A percentile compares a stretch with the other conserved stretches of the same genome.
phyloP scores from a whole-genome alignment of 64 coral and sea anemone genomes.

The Astreopora myriophthalma region DNA sequence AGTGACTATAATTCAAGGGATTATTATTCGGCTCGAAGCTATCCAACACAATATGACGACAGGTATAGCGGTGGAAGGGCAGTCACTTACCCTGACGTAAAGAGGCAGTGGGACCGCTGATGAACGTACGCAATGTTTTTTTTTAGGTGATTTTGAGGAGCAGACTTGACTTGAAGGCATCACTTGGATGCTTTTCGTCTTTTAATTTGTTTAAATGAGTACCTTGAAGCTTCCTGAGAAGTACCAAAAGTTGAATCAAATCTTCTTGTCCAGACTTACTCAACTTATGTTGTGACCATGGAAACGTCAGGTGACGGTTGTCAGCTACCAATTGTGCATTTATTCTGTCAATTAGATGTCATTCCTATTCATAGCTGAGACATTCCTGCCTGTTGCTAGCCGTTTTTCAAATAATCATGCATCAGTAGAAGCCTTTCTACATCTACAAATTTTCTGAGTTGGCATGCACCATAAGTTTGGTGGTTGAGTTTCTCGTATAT shows the following conservation, averaged over 20 bases:
- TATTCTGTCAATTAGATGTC: neutral
- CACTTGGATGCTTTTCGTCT: neutral
- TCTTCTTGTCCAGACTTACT: neutral
- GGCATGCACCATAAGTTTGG: neutral
- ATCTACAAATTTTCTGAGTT: neutral
- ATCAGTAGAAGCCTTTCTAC: neutral
- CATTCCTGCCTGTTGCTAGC: neutral
- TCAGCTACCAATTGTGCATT: too few relatives aligned
- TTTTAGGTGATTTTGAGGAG: neutral
- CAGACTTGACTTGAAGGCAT: neutral
- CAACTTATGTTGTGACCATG: neutral
- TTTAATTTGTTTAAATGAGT: constrained; percentile 25
- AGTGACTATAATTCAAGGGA: neutral
- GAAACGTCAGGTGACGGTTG: neutral
- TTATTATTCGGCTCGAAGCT: neutral
- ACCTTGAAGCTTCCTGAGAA: neutral
- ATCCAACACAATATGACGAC: neutral
- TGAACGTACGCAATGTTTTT: neutral
- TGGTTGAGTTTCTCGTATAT: too few relatives aligned
- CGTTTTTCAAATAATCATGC: neutral
- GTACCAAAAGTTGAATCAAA: neutral
- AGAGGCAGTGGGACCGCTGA: constrained; percentile 25
- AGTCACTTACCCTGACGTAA: constrained; percentile 12
- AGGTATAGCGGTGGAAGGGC: constrained; percentile 10
- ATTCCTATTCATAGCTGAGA: neutral